Percentiles rank a stretch among this genome's conserved stretches.
These are phyloP conservation scores for Rhopalosiphum maidis DNA, from an alignment of 1,140 invertebrate genomes.

Conservation along the genomic window DNA sequence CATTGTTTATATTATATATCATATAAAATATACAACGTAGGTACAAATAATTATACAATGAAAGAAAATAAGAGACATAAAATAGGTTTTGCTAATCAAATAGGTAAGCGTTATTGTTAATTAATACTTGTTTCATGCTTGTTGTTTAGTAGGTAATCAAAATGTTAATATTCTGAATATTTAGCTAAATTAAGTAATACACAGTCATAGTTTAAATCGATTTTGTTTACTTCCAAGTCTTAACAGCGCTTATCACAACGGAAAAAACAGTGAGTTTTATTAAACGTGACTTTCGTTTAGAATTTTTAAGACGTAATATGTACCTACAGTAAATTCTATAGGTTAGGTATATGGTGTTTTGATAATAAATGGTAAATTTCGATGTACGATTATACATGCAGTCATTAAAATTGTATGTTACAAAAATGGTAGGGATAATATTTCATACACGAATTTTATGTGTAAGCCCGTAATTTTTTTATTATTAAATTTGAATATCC, in stretches of 20 bases:
- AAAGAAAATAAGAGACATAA: not conserved
- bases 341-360: not conserved
- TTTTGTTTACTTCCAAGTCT: not conserved
- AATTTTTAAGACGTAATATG: not conserved
- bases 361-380: constrained; percentile 1
- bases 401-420: not conserved
- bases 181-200: not conserved
- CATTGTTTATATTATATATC: too few species aligned
- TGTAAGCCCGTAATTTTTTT: not conserved
- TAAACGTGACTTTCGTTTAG: not conserved
- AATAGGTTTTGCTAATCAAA: not conserved
- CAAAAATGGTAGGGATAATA: not conserved
- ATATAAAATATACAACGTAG: not conserved
- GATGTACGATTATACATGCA: not conserved
- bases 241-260: not conserved
- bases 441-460: not conserved
- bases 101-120: too few species aligned
- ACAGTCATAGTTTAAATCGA: not conserved
- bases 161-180: not conserved
- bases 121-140: too few species aligned
- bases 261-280: not conserved
- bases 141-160: not conserved
- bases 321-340: not conserved
- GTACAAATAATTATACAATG: not conserved
- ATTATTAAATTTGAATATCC: not conserved